Conservation (phyloP, 2,888 invertebrate genomes). For the Dione juno region DNA sequence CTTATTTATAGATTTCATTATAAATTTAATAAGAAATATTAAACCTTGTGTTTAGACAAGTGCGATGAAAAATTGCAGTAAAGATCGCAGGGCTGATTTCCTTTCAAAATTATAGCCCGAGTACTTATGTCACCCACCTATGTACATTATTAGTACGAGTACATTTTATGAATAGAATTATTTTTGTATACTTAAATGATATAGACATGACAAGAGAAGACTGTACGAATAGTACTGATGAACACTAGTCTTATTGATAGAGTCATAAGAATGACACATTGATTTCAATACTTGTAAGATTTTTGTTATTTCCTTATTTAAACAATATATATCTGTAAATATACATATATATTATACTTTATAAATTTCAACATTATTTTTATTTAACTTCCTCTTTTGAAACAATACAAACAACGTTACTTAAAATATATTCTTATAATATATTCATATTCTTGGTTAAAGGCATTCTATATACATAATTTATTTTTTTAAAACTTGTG, state of each 20-base stretch:
- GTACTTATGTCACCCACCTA: neutral
- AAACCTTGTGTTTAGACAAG: neutral
- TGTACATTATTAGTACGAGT: too few relatives aligned
- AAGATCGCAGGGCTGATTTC: neutral
- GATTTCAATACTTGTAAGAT: constrained; percentile 27
- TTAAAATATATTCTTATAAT: too few relatives aligned
- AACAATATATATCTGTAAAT: constrained; percentile 27
- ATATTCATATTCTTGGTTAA: neutral
- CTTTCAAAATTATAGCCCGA: neutral
- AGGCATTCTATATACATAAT: neutral
- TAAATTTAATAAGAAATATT: constrained; percentile 7
- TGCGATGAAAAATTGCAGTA: too few relatives aligned
- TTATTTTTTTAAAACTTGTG: neutral
- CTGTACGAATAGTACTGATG: neutral
- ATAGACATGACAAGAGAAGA: neutral
- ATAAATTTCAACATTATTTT: neutral
- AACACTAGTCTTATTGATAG: neutral
- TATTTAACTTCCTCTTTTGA: neutral
- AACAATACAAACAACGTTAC: neutral
- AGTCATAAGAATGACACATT: constrained; percentile 39
- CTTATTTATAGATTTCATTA: constrained; percentile 17
- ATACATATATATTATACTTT: constrained; percentile 27
- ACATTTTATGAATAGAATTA: neutral
- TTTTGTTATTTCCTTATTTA: constrained; percentile 39
- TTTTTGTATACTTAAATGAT: neutral